Percentiles rank a stretch among this genome's conserved stretches.
These are phyloP conservation scores for Myrmophylax atrothorax DNA, from an alignment of 2,113 vertebrate genomes.

Conservation along the genomic window DNA sequence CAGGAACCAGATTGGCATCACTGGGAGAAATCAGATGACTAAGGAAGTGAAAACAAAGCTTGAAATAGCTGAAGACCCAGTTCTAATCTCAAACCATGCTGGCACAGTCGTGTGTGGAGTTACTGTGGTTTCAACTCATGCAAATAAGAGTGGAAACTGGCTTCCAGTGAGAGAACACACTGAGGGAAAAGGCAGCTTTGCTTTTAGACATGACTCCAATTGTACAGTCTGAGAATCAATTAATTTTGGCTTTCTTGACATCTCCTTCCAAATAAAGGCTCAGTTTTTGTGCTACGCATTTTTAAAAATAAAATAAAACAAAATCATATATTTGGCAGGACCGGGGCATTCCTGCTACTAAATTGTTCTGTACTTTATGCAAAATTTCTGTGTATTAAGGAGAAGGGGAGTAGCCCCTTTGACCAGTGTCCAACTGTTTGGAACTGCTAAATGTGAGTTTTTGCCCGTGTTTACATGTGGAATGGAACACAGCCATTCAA, in stretches of 20 bases:
- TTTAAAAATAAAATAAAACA: constrained; percentile 48
- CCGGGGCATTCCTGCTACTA: not conserved
- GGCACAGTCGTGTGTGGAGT: not conserved
- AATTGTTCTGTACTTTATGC: constrained; percentile 23
- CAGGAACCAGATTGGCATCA: not conserved
- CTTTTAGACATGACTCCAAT: constrained; percentile 6
- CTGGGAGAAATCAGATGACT: not conserved
- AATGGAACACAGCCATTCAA: constrained; percentile 53
- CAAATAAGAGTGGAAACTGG: constrained; percentile 52
- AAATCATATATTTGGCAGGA: constrained; percentile 41
- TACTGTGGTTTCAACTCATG: not conserved
- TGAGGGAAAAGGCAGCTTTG: constrained; percentile 31
- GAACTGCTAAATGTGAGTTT: constrained; percentile 58
- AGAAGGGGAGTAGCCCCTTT: constrained; percentile 40
- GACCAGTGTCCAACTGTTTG: constrained; percentile 62
- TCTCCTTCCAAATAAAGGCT: constrained; percentile 40
- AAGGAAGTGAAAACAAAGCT: not conserved
- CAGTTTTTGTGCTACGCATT: constrained; percentile 21
- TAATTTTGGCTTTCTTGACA: not conserved
- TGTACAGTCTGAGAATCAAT: constrained; percentile 29
- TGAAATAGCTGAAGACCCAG: not conserved
- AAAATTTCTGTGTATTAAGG: not conserved
- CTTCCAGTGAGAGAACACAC: not conserved
- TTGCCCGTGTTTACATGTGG: constrained; percentile 70
- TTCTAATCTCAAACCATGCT: not conserved